Evolutionary conservation across 2,888 invertebrate genomes (phyloP), one percentile per base, ranked within the genome.

Genomic region (Pherbina coryleti): DNA sequence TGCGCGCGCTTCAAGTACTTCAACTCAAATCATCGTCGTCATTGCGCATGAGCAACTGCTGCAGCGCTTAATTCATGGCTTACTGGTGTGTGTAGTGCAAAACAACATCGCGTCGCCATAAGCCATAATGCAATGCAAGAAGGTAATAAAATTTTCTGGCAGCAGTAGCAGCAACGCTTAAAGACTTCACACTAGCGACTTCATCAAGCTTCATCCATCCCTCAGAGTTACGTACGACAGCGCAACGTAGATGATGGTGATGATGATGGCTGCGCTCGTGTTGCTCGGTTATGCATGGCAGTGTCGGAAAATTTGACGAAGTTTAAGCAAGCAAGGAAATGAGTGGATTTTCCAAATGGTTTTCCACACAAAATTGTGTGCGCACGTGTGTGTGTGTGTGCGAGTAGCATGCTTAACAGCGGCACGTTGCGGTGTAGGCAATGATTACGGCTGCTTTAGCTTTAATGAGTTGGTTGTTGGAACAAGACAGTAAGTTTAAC

Each of bases 221-320:
- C 55, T 53, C 22, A 51, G 22, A 51, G 37, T 57, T 57, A 57
- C 17, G 67, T 57, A 57, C 17, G 67, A 37, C 44, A 25, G 31
- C 2, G 19, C 37, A 49, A 1, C 66, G 44, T 9, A 37, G 28
- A n/a, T 62, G 71, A 37, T 55, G 55, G 37, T 53, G 44, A 22
- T 64, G 53, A 9, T 53, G 71, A 8, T 67, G 64, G 71, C 57
- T 49, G 51, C 51, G 71, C 37, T 49, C 75, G 62, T 69, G 77
- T 75, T 69, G 37, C 44, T 66, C 19, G 64, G 74, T 75, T 77
- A 31, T 60, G 77, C 75, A 67, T 66, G 19, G 60, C 31, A 67
- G 75, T 71, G 75, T 72, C 49, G 14, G 51, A 66, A 77, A 75
- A 76, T 69, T 73, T 76, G 62, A 76, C 37, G 69, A 75, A 72